Conservation (phyloP, 2,113 vertebrate species). For the Desmodus rotundus region DNA sequence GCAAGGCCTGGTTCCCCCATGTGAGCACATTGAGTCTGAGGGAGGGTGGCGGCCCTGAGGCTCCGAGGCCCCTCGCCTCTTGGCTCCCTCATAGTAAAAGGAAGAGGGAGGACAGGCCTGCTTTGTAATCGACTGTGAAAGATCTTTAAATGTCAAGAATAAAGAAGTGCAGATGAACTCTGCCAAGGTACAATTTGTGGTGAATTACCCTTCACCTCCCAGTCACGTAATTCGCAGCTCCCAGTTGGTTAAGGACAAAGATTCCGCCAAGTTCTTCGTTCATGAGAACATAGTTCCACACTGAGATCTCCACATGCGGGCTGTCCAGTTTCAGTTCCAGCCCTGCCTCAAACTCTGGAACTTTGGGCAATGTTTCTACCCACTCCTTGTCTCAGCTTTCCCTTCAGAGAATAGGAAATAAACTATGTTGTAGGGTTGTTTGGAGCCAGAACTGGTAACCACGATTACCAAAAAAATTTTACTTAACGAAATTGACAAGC, state of each 20-base stretch:
- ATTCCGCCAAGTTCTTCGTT: neutral
- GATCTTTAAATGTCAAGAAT: constrained; percentile 37
- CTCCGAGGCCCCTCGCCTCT: neutral
- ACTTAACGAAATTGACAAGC: neutral
- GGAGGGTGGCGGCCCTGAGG: neutral
- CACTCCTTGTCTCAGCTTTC: neutral
- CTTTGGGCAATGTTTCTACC: neutral
- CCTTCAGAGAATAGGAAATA: neutral
- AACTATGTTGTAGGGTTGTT: neutral
- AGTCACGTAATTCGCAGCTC: neutral
- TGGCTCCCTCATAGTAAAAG: neutral
- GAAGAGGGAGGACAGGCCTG: neutral
- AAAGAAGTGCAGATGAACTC: constrained; percentile 17
- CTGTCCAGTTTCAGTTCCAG: neutral
- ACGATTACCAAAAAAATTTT: neutral
- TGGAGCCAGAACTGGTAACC: neutral
- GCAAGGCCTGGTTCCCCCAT: neutral
- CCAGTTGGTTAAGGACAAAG: constrained; percentile 2
- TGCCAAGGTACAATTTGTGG: constrained; percentile 3
- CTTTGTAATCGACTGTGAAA: neutral
- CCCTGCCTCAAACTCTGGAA: neutral
- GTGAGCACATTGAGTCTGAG: neutral
- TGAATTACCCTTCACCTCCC: neutral
- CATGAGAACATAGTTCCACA: neutral
- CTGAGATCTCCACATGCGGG: neutral